Evolutionary conservation across 2,888 invertebrate genomes (phyloP), one percentile per base, ranked within the genome.

Genomic region (Cancer borealis): DNA sequence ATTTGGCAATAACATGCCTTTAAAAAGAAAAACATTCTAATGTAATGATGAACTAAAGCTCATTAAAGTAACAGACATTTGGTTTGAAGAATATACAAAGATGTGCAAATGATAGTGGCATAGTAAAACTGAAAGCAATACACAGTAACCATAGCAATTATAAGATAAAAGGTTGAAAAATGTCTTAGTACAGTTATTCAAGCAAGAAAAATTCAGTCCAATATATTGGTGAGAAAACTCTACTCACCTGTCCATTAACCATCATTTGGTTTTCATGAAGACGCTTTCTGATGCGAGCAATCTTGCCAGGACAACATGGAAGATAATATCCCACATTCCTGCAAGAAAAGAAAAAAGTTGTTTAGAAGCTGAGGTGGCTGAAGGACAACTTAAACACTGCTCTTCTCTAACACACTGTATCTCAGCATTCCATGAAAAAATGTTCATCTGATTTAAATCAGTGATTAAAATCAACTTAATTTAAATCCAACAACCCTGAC

Each of bases 291-390:
- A 95, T 95, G 14, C 90, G 93, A 21, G 93, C 92, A 88, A 95
- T 95, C 84, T 95, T 95, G 87, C 95, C 95, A 1, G 93, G 93
- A 45, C 95, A 95, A 66, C 95, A 95, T 3, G 93, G 95, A 88
- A 95, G 54, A 66, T 95, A 93, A 66, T 95, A 93, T 46, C 95
- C 95, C 89, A 95, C 88, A 39, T 93, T 92, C 88, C 95, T 95
- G 93, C n/a, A 91, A 60, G 39, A 39, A 39, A n/a, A 73, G 30
- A 4, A 30, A 73, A 21, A 4, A 45, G 6, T 17, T 45, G 1
- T 39, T 46, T 66, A 49, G 30, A 47, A 5, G 12, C 39, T 87
- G 26, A n/a, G 47, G 73, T 8, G 73, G 21, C 17, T 21, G 12
- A 66, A 21, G 12, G 60, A 66, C 10, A 8, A 17, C 60, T 66